Conservation (phyloP, 2,113 vertebrate genomes). For the Eolophus roseicapilla region DNA sequence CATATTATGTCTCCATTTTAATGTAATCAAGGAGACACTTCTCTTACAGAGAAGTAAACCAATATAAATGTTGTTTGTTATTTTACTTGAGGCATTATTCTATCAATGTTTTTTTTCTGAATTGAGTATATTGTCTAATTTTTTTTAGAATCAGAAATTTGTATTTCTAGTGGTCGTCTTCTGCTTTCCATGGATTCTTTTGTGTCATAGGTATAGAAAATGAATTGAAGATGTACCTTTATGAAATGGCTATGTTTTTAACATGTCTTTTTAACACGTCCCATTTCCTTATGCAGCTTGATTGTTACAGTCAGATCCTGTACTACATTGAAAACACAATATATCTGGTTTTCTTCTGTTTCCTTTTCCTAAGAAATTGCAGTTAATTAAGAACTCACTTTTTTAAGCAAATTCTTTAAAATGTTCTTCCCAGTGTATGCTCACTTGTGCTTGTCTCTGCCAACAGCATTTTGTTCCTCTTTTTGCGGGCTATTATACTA, state of each 20-base stretch:
- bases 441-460: not conserved
- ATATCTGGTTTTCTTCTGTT: not conserved
- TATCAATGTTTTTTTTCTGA: not conserved
- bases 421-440: fast-evolving
- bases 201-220: not conserved
- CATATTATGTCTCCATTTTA: slow-evolving; percentile 1
- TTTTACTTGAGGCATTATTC: not conserved
- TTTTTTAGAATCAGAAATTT: not conserved
- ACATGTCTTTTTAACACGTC: not conserved
- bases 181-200: not conserved
- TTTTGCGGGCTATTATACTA: not conserved
- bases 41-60: not conserved
- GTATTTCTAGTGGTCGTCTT: not conserved
- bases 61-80: not conserved
- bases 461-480: not conserved
- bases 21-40: not conserved
- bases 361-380: not conserved
- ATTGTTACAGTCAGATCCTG: not conserved
- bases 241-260: not conserved
- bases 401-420: not conserved
- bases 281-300: not conserved
- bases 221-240: not conserved
- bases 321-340: not conserved
- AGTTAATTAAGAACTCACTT: not conserved
- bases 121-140: not conserved